These are phyloP conservation scores for Aplodontia rufa DNA, from an alignment of 2,113 vertebrate genomes.

Conservation along the genomic window DNA sequence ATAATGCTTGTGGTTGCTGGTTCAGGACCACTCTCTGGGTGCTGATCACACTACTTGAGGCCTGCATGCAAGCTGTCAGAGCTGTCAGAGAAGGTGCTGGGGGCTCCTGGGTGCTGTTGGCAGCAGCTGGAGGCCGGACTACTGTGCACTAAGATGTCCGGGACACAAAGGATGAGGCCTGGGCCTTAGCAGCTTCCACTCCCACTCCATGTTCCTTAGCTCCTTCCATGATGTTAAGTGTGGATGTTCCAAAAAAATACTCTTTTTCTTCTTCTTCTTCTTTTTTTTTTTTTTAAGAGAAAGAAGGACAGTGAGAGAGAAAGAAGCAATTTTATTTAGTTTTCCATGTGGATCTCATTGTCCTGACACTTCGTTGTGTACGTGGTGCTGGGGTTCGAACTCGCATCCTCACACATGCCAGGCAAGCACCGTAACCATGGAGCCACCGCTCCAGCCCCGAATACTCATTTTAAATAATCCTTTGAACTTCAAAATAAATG, in stretches of 20 bases:
- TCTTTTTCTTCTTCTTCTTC: too few relatives aligned
- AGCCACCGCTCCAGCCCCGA: too few relatives aligned
- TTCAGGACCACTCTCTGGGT: neutral
- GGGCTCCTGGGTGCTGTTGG: neutral
- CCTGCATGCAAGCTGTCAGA: neutral
- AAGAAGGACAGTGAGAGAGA: too few relatives aligned
- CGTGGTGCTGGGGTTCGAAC: too few relatives aligned
- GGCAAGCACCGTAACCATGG: too few relatives aligned
- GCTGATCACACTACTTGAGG: neutral
- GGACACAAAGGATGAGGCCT: accelerated
- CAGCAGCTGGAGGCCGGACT: neutral
- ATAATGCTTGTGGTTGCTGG: accelerated
- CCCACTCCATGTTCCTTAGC: neutral
- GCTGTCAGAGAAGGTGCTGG: neutral
- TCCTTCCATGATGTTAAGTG: neutral
- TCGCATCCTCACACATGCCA: too few relatives aligned
- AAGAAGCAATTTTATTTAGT: too few relatives aligned
- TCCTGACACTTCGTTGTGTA: too few relatives aligned
- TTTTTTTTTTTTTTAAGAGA: too few relatives aligned
- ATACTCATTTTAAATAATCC: neutral
- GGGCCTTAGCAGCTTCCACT: neutral
- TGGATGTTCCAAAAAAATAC: neutral
- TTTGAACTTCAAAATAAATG: neutral
- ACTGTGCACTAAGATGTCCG: accelerated
- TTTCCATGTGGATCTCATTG: too few relatives aligned